Evolutionary conservation across 2,797 vertebrate species (phyloP).

Genomic region (Ptychadena robeensis): DNA sequence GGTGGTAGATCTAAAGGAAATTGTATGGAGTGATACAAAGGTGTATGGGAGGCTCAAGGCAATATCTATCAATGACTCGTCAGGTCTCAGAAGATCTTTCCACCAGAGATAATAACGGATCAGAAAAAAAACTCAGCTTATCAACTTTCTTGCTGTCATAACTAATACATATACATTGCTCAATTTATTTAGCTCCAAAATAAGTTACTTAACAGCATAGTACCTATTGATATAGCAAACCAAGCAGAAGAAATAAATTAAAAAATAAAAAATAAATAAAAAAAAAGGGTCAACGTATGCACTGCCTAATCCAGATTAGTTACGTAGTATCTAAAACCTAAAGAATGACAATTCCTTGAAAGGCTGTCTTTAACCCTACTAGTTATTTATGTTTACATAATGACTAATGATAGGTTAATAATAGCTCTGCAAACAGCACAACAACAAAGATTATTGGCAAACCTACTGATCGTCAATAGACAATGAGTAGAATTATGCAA

Average conservation of each 20-base stretch:
- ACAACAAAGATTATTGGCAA: slow-evolving; percentile 11
- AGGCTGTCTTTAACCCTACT: neutral
- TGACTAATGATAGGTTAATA: slow-evolving; percentile 39
- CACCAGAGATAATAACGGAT: too few relatives aligned
- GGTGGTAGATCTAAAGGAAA: too few relatives aligned
- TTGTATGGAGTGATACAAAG: too few relatives aligned
- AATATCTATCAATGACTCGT: neutral
- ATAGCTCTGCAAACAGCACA: slow-evolving; percentile 18
- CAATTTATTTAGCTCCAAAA: too few relatives aligned
- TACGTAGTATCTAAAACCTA: slow-evolving; percentile 9
- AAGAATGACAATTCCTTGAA: slow-evolving; percentile 13
- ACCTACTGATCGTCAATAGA: neutral
- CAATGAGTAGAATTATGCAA: neutral
- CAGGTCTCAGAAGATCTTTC: too few relatives aligned
- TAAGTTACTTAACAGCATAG: neutral
- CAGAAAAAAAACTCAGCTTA: too few relatives aligned
- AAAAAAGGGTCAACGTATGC: neutral
- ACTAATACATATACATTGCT: too few relatives aligned
- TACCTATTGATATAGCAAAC: neutral
- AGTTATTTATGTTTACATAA: slow-evolving; percentile 31
- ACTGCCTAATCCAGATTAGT: slow-evolving; percentile 10
- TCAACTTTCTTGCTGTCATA: too few relatives aligned
- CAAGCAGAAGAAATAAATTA: neutral
- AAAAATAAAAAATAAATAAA: neutral
- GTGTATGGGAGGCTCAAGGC: too few relatives aligned